A percentile compares a stretch with the other conserved stretches of the same genome.
These are phyloP conservation scores for Halcyon chelicuti DNA, from an alignment of 2,797 vertebrate genomes.

Conservation along the genomic window DNA sequence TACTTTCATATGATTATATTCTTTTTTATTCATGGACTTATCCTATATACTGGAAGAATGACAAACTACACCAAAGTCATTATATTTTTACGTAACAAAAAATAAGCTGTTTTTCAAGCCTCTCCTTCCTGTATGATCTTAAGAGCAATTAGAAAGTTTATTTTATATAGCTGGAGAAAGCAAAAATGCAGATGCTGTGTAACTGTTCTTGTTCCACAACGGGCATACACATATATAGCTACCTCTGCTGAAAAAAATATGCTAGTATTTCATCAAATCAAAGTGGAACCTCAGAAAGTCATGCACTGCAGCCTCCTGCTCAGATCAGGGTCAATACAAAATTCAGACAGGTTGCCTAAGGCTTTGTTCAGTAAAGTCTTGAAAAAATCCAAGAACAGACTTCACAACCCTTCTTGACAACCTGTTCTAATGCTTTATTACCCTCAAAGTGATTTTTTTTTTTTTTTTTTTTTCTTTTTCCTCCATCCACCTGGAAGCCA, in stretches of 20 bases:
- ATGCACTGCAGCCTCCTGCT: neutral
- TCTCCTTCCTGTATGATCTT: neutral
- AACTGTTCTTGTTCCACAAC: neutral
- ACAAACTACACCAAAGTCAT: neutral
- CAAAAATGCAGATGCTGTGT: fast-evolving
- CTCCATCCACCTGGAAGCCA: neutral
- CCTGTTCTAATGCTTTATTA: neutral
- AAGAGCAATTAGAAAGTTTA: neutral
- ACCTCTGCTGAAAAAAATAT: neutral
- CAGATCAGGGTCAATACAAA: neutral
- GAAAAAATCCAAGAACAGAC: neutral
- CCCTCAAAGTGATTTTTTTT: neutral
- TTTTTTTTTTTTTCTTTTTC: neutral
- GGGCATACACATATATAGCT: neutral
- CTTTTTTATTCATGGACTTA: neutral
- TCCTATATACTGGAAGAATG: neutral
- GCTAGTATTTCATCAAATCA: neutral
- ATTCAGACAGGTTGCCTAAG: neutral
- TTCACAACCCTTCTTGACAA: neutral
- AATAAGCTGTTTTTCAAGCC: neutral
- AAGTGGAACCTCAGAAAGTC: neutral
- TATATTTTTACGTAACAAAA: neutral
- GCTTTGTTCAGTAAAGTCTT: neutral
- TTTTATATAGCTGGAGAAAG: neutral
- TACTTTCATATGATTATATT: neutral